Evolutionary conservation across 2,797 vertebrate species (phyloP), one percentile per base, ranked within the genome.

Genomic region (Salmo trutta): DNA sequence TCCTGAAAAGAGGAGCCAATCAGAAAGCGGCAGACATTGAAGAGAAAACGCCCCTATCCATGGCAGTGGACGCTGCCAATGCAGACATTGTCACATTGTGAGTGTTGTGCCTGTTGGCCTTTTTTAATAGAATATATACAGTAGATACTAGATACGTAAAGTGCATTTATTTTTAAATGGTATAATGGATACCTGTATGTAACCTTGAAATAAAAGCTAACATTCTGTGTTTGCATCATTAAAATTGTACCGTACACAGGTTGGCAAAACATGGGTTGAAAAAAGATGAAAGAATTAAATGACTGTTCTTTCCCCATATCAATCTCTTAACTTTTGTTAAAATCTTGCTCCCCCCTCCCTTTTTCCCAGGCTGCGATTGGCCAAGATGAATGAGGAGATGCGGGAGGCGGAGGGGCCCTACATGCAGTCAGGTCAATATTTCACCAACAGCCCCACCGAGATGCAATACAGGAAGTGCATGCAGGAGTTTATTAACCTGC

Each of bases 381-480:
- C 98, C 74, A 96, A 97, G 93, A 99, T 99, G 98, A 99, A 99
- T 41, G 98, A 99, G 91, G 98, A 99, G 90, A 99, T 99, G 98
- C 96, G 97, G 5, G 98, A 99, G 92, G 96, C 97, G 0, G 98
- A 99, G 93, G 98, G 98, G 73, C 95, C 95, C 72, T 99, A 97
- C 91, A 97, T 95, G 91, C 97, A 97, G 90, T 95, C 98, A 99
- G 98, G 98, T 99, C 97, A 97, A 96, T 98, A 97, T 93, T 94
- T 96, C 79, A 94, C 94, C 92, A 97, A 96, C 93, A 97, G 95
- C 89, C 96, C 95, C 83, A 98, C 98, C 59, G 97, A 98, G 93
- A 96, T 98, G 95, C 98, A 99, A 91, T 98, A 98, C 93, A 97
- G 95, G 87, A 99, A 97, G 80, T 98, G 98, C 92, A 97, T 98